Conservation (phyloP, 2,888 invertebrate genomes). For the Fabriciana adippe region DNA sequence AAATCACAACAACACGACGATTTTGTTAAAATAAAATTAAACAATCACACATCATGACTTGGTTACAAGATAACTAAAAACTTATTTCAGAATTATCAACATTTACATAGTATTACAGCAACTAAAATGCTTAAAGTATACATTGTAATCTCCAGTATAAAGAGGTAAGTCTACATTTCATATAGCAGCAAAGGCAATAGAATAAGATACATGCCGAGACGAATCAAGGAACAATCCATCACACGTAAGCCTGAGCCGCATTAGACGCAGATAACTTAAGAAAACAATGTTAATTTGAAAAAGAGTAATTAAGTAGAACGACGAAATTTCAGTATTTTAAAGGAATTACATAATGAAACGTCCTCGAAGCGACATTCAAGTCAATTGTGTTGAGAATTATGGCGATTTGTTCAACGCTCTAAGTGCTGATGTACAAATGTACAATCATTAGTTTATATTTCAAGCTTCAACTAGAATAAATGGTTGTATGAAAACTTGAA, state of each 20-base stretch:
- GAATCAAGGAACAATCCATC: slow-evolving; percentile 25
- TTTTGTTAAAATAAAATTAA: slow-evolving; percentile 8
- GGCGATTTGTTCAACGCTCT: slow-evolving; percentile 43
- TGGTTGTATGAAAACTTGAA: not conserved
- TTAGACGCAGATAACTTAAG: slow-evolving; percentile 19
- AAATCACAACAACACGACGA: slow-evolving; percentile 3
- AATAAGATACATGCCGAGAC: slow-evolving; percentile 24
- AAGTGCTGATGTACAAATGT: slow-evolving; percentile 23
- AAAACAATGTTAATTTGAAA: not conserved
- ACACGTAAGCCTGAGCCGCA: slow-evolving; percentile 14
- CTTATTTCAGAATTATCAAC: slow-evolving; percentile 27
- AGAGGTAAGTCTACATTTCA: slow-evolving; percentile 13
- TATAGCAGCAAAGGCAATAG: slow-evolving; percentile 17
- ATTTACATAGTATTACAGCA: slow-evolving; percentile 26
- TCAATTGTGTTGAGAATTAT: slow-evolving; percentile 47
- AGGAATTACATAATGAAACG: slow-evolving; percentile 41
- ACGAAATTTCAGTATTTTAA: slow-evolving; percentile 40
- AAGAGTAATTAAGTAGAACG: slow-evolving; percentile 43
- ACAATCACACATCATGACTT: slow-evolving; percentile 26
- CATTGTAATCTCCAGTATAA: slow-evolving; percentile 16
- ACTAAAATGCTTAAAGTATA: slow-evolving; percentile 15
- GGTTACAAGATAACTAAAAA: slow-evolving; percentile 30
- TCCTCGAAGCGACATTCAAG: slow-evolving; percentile 35
- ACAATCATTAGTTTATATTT: slow-evolving; percentile 26
- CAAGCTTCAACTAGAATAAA: not conserved